Conservation (phyloP, 2,113 vertebrate species). For the Noturus placidus region DNA sequence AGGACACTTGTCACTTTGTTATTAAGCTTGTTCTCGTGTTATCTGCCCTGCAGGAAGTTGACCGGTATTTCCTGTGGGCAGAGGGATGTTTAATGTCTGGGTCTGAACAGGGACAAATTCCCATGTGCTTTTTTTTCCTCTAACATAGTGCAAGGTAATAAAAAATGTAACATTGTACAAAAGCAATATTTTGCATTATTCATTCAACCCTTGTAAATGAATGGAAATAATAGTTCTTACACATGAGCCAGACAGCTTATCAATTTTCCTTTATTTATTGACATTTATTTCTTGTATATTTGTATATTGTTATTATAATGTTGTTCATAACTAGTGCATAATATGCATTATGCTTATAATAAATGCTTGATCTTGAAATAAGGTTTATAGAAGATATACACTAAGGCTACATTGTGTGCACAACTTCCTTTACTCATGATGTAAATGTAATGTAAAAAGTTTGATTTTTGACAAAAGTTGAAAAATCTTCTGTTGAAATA, state of each 20-base stretch:
- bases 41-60: constrained; percentile 55
- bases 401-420: background rate
- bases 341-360: background rate
- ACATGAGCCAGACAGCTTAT: too few relatives aligned
- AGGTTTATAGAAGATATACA: background rate
- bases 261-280: too few relatives aligned
- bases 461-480: background rate
- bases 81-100: constrained; percentile 40
- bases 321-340: background rate
- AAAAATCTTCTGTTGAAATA: background rate
- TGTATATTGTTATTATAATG: background rate
- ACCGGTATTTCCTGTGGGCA: constrained; percentile 60
- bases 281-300: background rate
- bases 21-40: constrained; percentile 2
- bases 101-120: constrained; percentile 35
- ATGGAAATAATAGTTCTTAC: too few relatives aligned
- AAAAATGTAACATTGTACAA: background rate
- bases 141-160: background rate
- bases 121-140: background rate
- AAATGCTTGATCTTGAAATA: background rate
- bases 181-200: background rate
- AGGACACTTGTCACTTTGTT: constrained; percentile 11
- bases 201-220: too few relatives aligned
- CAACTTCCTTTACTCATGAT: background rate
- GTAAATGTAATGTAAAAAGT: background rate